A percentile compares a stretch with the other conserved stretches of the same genome.
Conservation (phyloP, 2,888 invertebrate genomes). For the Andricus quercusramuli region DNA sequence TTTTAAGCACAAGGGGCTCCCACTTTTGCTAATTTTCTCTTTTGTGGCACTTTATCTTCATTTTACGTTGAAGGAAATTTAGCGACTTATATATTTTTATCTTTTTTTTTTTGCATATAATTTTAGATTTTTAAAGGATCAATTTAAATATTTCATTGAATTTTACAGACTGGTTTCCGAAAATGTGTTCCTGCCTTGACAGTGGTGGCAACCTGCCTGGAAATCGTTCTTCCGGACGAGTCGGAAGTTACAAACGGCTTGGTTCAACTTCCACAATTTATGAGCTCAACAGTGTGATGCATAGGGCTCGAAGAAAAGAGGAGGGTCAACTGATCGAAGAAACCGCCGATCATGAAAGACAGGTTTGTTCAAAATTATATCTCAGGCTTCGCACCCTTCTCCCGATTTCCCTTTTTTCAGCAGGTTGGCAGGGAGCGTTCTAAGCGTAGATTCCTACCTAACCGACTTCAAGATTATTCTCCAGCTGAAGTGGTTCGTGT, state of each 20-base stretch:
- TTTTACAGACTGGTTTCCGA: conserved; percentile 69
- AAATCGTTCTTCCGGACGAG: conserved; percentile 51
- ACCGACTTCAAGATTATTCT: too few species aligned
- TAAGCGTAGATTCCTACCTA: too few species aligned
- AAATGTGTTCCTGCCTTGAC: conserved; percentile 68
- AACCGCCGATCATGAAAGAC: conserved; percentile 53
- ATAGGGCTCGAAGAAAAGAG: conserved; percentile 40
- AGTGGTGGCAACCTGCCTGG: conserved; percentile 49
- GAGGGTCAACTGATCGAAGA: conserved; percentile 39
- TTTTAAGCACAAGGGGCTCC: conserved; percentile 14
- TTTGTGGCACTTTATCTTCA: background rate
- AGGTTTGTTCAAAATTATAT: conserved; percentile 46
- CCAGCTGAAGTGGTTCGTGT: too few species aligned
- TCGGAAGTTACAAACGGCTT: conserved; percentile 62
- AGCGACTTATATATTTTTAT: background rate
- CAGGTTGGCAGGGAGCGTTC: too few species aligned
- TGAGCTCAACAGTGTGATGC: conserved; percentile 55
- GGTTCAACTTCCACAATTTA: conserved; percentile 56
- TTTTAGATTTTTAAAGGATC: background rate
- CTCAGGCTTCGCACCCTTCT: too few species aligned
- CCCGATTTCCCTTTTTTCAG: too few species aligned
- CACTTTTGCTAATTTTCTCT: background rate
- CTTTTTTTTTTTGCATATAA: background rate
- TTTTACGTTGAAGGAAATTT: background rate
- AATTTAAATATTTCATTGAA: background rate